Percentiles rank a stretch among this genome's conserved stretches.
Conservation (phyloP, 1,140 invertebrate species). For the Chrysomallon squamiferum region DNA sequence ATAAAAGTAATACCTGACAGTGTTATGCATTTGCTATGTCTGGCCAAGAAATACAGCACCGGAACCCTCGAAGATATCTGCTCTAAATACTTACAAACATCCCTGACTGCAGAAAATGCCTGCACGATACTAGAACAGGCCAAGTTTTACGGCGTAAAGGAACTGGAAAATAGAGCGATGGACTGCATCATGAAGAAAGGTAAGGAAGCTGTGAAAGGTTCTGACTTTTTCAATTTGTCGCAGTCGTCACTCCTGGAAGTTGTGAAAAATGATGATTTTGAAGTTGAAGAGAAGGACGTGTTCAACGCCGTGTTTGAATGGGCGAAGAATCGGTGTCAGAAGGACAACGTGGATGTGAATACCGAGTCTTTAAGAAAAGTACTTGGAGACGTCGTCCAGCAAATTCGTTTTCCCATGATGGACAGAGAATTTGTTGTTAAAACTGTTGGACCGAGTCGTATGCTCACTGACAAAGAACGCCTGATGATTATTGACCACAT, state of each 20-base stretch:
- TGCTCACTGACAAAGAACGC: too few relatives aligned
- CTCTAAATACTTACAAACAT: constrained; percentile 80
- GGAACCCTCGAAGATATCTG: constrained; percentile 79
- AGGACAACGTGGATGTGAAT: background rate
- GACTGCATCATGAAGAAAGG: constrained; percentile 19
- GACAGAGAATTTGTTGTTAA: too few relatives aligned
- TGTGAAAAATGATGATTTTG: background rate
- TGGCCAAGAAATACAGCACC: constrained; percentile 84
- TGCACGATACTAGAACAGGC: constrained; percentile 57
- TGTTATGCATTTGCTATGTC: constrained; percentile 82
- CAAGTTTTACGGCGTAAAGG: constrained; percentile 30
- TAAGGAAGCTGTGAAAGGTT: constrained; percentile 13
- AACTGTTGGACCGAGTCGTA: too few relatives aligned
- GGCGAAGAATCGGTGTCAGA: background rate
- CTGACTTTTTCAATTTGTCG: constrained; percentile 14
- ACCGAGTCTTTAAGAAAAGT: background rate
- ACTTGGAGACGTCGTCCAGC: background rate
- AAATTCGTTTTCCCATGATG: background rate
- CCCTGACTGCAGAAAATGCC: constrained; percentile 79
- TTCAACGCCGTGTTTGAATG: background rate
- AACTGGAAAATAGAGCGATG: constrained; percentile 30
- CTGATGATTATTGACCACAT: too few relatives aligned
- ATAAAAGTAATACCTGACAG: constrained; percentile 73
- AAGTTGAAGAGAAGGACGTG: background rate
- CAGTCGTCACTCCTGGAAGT: background rate